Conservation (phyloP, 1,140 invertebrate species). For the Drosophila murphyi region DNA sequence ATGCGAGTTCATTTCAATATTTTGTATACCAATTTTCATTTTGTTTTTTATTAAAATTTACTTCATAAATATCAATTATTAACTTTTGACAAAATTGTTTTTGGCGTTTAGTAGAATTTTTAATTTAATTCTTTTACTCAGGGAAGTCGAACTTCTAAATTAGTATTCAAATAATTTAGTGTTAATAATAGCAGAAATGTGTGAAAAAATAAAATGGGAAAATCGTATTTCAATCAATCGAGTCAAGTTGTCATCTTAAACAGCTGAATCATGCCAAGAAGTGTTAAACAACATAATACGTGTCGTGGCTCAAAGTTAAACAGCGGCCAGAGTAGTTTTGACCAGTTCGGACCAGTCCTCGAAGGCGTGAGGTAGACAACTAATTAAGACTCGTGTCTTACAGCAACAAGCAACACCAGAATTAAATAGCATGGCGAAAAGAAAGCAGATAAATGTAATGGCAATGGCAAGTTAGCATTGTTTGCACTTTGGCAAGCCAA, state of each 20-base stretch:
- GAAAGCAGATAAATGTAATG: constrained; percentile 45
- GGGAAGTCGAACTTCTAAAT: neutral
- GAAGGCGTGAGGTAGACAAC: constrained; percentile 39
- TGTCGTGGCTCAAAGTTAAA: constrained; percentile 23
- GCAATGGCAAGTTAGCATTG: constrained; percentile 58
- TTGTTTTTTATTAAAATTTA: constrained; percentile 2
- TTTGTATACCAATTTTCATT: neutral
- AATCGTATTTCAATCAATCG: neutral
- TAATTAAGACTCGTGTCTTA: constrained; percentile 61
- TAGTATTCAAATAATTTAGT: neutral
- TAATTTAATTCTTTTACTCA: neutral
- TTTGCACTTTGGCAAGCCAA: constrained; percentile 49
- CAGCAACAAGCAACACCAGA: constrained; percentile 31
- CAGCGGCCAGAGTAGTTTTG: neutral
- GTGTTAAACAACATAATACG: constrained; percentile 66
- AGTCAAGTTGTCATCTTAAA: neutral
- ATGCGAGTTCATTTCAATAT: constrained; percentile 8
- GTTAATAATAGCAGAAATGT: neutral
- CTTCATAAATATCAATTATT: constrained; percentile 10
- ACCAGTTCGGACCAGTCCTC: neutral
- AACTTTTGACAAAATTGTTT: constrained; percentile 31
- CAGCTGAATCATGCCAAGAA: constrained; percentile 55
- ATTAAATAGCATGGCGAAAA: constrained; percentile 16
- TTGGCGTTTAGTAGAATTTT: constrained; percentile 1
- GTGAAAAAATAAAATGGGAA: neutral